Percentiles rank a stretch among this genome's conserved stretches.
These are phyloP conservation scores for Pristiophorus japonicus DNA, from an alignment of 2,113 vertebrate genomes.

Conservation along the genomic window DNA sequence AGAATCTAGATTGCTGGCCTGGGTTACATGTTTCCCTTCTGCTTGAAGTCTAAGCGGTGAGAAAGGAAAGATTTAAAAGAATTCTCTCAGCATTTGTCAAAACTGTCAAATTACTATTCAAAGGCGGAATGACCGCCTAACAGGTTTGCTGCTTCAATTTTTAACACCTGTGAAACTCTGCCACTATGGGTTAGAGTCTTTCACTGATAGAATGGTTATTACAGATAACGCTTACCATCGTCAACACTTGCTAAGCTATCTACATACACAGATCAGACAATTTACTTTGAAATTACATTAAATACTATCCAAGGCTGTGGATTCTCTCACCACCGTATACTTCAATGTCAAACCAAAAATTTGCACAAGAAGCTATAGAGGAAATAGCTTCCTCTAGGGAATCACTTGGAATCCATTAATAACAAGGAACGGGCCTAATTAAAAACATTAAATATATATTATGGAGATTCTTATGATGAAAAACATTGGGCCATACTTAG, in stretches of 20 bases:
- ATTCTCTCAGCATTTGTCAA: too few species aligned
- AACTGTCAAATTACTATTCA: too few species aligned
- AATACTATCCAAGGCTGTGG: background rate
- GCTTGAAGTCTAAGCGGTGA: too few species aligned
- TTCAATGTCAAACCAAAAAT: background rate
- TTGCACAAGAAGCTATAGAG: background rate
- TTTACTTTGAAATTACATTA: background rate
- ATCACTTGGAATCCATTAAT: background rate
- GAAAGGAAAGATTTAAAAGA: too few species aligned
- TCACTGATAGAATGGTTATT: too few species aligned
- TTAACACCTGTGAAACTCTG: too few species aligned
- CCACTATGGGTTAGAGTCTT: too few species aligned
- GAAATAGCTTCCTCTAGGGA: background rate
- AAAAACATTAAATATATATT: background rate
- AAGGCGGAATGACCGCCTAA: too few species aligned
- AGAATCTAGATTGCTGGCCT: too few species aligned
- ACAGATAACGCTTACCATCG: background rate
- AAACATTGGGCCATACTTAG: background rate
- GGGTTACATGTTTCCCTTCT: too few species aligned
- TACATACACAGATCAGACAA: background rate
- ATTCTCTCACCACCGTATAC: background rate
- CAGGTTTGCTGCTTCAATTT: too few species aligned
- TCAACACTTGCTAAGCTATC: background rate
- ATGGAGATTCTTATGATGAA: background rate
- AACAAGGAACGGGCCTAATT: background rate